These are phyloP conservation scores for Alloscopus bannaensis DNA, from an alignment of 2,888 invertebrate species.

Conservation along the genomic window DNA sequence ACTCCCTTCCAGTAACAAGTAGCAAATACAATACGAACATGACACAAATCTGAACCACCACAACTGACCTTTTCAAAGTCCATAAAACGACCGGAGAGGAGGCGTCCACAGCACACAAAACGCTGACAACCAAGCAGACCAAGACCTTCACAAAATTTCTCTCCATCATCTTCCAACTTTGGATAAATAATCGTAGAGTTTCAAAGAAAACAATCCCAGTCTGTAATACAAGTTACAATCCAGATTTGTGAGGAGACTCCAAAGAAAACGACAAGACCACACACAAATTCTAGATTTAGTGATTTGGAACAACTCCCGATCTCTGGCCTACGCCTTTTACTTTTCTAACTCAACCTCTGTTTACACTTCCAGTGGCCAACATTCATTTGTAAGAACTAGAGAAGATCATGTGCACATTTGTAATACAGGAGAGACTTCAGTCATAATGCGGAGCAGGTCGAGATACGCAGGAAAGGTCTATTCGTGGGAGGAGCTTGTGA, in stretches of 20 bases:
- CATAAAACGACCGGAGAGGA: constrained; percentile 47
- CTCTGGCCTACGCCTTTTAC: neutral
- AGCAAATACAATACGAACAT: no score
- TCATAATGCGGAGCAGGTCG: no score
- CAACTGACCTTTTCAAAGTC: constrained; percentile 46
- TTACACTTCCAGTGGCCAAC: no score
- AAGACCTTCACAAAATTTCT: constrained; percentile 1
- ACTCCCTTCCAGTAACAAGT: no score
- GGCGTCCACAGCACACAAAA: constrained; percentile 20
- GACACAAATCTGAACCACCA: neutral
- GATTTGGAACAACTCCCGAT: neutral
- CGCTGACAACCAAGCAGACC: constrained; percentile 1
- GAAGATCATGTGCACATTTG: neutral
- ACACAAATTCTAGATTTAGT: neutral
- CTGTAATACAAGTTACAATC: neutral
- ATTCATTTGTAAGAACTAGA: neutral
- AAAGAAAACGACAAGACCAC: no score
- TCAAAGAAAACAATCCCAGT: neutral
- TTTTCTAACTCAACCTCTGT: no score
- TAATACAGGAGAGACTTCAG: no score
- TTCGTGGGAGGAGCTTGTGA: no score
- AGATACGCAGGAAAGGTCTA: no score
- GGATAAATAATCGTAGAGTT: neutral
- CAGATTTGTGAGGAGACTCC: neutral
- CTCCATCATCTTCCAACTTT: constrained; percentile 13